These are phyloP conservation scores for Apodemia duryi DNA, from an alignment of 2,888 invertebrate genomes.

Conservation along the genomic window DNA sequence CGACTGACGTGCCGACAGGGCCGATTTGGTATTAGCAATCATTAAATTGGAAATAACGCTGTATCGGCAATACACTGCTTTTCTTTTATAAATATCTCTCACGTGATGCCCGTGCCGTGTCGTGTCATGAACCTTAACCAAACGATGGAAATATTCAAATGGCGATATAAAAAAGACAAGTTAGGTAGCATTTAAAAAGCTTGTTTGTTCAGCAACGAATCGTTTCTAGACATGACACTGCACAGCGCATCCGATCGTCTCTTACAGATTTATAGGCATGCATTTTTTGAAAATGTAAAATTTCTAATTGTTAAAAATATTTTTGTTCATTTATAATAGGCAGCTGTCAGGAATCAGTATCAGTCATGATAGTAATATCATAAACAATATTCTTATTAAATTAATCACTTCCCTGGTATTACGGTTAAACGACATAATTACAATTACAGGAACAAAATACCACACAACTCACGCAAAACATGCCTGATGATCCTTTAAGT, in stretches of 20 bases:
- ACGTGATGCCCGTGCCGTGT: constrained; percentile 75
- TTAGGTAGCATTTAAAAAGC: constrained; percentile 79
- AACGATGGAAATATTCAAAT: constrained; percentile 78
- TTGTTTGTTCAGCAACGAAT: constrained; percentile 77
- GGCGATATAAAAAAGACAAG: constrained; percentile 78
- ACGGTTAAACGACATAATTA: no score
- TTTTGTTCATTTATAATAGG: no score
- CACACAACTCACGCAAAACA: no score
- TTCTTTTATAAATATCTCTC: constrained; percentile 79
- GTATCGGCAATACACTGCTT: constrained; percentile 72
- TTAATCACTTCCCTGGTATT: no score
- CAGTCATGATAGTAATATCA: no score
- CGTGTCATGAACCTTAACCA: constrained; percentile 73
- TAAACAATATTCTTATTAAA: no score
- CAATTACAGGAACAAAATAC: no score
- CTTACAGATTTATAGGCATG: constrained; percentile 7
- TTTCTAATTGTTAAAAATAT: no score
- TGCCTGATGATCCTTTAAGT: no score
- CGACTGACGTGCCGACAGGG: constrained; percentile 64
- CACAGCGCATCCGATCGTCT: constrained; percentile 48
- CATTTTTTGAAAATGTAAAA: background rate
- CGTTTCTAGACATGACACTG: constrained; percentile 68
- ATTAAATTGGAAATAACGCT: constrained; percentile 79
- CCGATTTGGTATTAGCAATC: constrained; percentile 75
- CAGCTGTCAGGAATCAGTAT: no score